Evolutionary conservation across 2,113 vertebrate genomes (phyloP).

Genomic region (Vulpes vulpes): DNA sequence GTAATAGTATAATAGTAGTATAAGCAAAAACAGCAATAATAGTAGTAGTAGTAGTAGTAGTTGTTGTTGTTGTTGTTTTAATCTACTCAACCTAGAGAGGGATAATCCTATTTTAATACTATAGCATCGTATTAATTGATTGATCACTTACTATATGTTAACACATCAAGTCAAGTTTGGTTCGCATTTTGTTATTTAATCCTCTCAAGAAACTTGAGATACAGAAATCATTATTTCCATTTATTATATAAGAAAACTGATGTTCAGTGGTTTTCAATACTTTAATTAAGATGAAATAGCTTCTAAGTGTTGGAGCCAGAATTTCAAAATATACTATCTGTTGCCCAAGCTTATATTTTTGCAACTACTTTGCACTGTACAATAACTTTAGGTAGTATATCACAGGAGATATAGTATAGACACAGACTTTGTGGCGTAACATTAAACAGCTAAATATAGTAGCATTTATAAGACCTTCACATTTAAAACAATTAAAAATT

Average conservation of each 20-base stretch:
- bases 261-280: background rate
- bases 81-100: background rate
- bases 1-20: background rate
- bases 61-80: background rate
- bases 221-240: background rate
- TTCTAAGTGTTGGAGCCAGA: background rate
- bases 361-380: background rate
- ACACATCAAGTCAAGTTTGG: background rate
- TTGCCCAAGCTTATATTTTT: background rate
- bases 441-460: background rate
- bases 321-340: background rate
- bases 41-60: background rate
- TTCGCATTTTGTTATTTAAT: constrained; percentile 18
- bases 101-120: background rate
- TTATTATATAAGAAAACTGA: background rate
- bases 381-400: background rate
- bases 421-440: background rate
- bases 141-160: background rate
- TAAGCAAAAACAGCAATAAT: background rate
- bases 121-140: background rate
- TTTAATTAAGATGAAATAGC: background rate
- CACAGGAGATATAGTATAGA: background rate
- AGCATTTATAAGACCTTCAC: background rate
- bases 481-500: background rate
- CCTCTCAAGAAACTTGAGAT: background rate